These are phyloP conservation scores for Hypsibius dujardini DNA, from an alignment of 1,140 invertebrate species.

Conservation along the genomic window DNA sequence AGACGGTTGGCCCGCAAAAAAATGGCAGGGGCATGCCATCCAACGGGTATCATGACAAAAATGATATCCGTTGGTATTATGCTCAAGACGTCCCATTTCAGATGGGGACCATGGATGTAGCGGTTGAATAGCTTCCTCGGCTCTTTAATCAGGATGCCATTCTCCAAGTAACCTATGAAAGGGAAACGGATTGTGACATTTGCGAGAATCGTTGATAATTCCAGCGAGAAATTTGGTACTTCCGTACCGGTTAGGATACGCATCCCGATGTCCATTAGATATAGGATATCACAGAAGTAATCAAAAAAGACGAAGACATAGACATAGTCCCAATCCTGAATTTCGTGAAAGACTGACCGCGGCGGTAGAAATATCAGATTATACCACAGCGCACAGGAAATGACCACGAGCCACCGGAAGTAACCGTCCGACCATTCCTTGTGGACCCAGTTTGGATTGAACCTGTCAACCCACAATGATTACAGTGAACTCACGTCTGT, in stretches of 20 bases:
- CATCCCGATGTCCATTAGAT: conserved; percentile 32
- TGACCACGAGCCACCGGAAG: conserved; percentile 33
- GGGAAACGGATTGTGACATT: background rate
- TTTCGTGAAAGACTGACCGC: conserved; percentile 32
- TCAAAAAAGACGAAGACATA: conserved; percentile 32
- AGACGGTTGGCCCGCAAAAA: background rate
- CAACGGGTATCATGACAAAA: conserved; percentile 19
- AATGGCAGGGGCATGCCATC: background rate
- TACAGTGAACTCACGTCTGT: background rate
- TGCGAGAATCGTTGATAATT: too few species aligned
- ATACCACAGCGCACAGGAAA: conserved; percentile 34
- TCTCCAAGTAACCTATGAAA: conserved; percentile 28
- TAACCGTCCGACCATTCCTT: conserved; percentile 32
- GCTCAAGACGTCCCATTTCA: conserved; percentile 32
- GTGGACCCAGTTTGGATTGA: conserved; percentile 26
- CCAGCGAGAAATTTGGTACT: background rate
- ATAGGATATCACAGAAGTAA: conserved; percentile 33
- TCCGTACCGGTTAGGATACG: conserved; percentile 31
- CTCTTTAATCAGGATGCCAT: conserved; percentile 33
- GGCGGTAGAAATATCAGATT: conserved; percentile 33
- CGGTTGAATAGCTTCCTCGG: conserved; percentile 28
- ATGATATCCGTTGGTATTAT: conserved; percentile 33
- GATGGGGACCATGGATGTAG: conserved; percentile 29
- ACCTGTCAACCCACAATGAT: background rate
- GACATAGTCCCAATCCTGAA: conserved; percentile 28